Conservation (phyloP, 2,797 vertebrate genomes). For the Platalea minor region DNA sequence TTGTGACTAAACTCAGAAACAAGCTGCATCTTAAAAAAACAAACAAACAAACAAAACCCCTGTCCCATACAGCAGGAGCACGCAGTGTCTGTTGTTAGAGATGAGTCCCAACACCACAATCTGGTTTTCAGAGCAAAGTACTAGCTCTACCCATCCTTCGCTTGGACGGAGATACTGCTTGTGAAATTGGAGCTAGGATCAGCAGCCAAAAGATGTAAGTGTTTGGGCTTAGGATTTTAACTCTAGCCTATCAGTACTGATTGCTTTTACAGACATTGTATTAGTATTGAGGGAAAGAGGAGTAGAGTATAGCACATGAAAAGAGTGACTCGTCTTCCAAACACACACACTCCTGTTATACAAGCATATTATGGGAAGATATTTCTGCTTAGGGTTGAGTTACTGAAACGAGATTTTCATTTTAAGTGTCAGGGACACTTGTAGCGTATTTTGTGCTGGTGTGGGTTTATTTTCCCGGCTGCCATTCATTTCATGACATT, state of each 20-base stretch:
- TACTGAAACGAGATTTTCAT: not conserved
- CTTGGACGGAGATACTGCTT: not conserved
- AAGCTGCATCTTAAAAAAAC: not conserved
- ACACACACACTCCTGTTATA: not conserved
- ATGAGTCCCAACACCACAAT: not conserved
- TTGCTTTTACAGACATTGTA: not conserved
- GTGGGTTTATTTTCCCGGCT: constrained; percentile 26
- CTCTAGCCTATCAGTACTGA: not conserved
- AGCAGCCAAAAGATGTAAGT: not conserved
- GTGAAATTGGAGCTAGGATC: not conserved
- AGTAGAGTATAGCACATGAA: not conserved
- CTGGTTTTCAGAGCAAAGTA: not conserved
- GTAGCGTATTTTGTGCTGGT: not conserved
- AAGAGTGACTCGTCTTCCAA: not conserved
- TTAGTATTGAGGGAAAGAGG: not conserved
- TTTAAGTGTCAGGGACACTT: not conserved
- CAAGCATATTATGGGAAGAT: not conserved
- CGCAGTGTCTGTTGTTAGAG: not conserved
- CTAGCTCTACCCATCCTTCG: not conserved
- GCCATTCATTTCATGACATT: constrained; percentile 29
- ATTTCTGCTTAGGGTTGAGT: not conserved
- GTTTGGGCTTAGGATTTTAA: not conserved
- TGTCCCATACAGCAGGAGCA: not conserved
- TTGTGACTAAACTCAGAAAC: not conserved
- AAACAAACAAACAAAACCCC: not conserved